Conservation (phyloP, 2,888 invertebrate species). For the Dione vanillae region DNA sequence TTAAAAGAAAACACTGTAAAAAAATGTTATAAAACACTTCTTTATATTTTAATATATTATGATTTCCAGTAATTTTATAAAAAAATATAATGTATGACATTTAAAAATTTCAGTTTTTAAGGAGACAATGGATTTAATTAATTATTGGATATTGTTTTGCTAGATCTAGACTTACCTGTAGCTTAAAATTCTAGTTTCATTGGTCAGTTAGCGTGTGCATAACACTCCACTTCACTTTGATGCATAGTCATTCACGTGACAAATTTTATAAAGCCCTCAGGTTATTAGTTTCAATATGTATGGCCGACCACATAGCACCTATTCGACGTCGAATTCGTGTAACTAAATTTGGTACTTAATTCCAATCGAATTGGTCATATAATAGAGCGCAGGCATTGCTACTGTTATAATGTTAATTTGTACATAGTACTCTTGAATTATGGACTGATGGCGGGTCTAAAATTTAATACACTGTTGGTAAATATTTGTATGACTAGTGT, state of each 20-base stretch:
- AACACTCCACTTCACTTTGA: slow-evolving; percentile 58
- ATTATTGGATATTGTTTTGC: background rate
- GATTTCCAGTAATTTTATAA: too few relatives aligned
- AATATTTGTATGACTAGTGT: slow-evolving; percentile 43
- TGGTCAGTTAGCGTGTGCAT: slow-evolving; percentile 49
- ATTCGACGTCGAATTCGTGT: slow-evolving; percentile 23
- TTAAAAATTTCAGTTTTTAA: too few relatives aligned
- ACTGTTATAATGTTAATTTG: slow-evolving; percentile 22
- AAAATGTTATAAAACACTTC: too few relatives aligned
- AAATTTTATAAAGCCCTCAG: slow-evolving; percentile 58
- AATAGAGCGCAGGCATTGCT: slow-evolving; percentile 25
- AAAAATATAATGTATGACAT: too few relatives aligned
- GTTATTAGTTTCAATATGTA: slow-evolving; percentile 53
- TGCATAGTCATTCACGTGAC: slow-evolving; percentile 58
- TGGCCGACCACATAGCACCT: slow-evolving; percentile 38
- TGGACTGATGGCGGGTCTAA: slow-evolving; percentile 45
- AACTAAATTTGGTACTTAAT: slow-evolving; percentile 38
- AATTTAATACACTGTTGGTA: slow-evolving; percentile 50
- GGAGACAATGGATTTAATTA: too few relatives aligned
- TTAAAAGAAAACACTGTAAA: too few relatives aligned
- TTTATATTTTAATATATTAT: too few relatives aligned
- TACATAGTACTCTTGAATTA: slow-evolving; percentile 44
- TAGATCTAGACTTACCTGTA: slow-evolving; percentile 33
- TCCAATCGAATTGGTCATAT: slow-evolving; percentile 19
- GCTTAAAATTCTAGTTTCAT: slow-evolving; percentile 39